phyloP scores from a whole-genome alignment of 2,888 invertebrate genomes.

The Oxystoma pomonae region DNA sequence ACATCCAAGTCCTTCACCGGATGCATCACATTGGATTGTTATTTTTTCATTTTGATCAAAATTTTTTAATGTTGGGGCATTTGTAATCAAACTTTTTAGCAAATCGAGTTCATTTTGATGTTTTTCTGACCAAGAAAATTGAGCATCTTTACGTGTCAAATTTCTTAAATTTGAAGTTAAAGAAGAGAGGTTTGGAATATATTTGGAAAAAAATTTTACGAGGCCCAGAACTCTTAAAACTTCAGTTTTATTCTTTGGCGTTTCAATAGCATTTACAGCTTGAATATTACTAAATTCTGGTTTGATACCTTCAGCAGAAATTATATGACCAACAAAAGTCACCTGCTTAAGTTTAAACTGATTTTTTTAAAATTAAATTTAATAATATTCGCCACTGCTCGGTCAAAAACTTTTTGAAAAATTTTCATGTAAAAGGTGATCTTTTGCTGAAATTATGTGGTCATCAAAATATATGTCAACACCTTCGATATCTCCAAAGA shows the following conservation, averaged over 20 bases:
- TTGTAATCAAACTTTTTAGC: background rate
- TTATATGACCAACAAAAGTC: constrained; percentile 19
- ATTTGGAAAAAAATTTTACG: constrained; percentile 26
- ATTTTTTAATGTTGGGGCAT: constrained; percentile 17
- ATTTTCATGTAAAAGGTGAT: constrained; percentile 24
- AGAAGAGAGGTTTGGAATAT: constrained; percentile 22
- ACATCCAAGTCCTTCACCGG: constrained; percentile 21
- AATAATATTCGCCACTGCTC: constrained; percentile 22
- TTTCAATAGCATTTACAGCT: constrained; percentile 17
- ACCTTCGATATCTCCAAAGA: constrained; percentile 29
- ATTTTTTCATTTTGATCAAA: constrained; percentile 19
- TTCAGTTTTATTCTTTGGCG: constrained; percentile 18
- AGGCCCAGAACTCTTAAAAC: constrained; percentile 22
- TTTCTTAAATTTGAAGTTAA: constrained; percentile 19
- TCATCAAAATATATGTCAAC: constrained; percentile 33
- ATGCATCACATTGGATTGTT: constrained; percentile 8
- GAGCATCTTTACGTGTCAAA: constrained; percentile 18
- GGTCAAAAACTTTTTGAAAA: constrained; percentile 17
- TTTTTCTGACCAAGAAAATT: constrained; percentile 14
- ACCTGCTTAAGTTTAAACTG: constrained; percentile 21
- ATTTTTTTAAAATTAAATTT: constrained; percentile 28
- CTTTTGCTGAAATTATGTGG: constrained; percentile 22
- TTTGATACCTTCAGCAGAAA: constrained; percentile 18
- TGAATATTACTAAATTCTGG: constrained; percentile 17
- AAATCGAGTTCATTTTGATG: background rate